phyloP scores from a whole-genome alignment of 2,113 vertebrate species.

The Leucosticte australis region DNA sequence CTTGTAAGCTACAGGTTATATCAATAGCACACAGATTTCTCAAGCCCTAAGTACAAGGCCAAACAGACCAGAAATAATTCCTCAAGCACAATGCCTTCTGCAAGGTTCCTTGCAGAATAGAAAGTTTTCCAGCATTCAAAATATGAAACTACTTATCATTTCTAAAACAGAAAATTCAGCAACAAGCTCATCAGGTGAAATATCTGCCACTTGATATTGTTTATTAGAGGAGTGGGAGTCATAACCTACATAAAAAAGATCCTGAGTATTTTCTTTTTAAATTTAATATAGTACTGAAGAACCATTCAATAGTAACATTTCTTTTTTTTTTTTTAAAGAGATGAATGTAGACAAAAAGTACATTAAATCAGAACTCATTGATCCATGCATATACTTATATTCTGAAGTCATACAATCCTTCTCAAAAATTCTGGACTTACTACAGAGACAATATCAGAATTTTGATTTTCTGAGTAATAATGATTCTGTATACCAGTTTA shows the following conservation, averaged over 20 bases:
- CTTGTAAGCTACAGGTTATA: neutral
- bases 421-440: neutral
- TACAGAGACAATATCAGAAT: neutral
- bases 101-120: neutral
- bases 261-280: neutral
- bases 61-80: neutral
- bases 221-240: neutral
- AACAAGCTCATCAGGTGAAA: neutral
- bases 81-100: neutral
- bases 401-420: neutral
- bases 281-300: neutral
- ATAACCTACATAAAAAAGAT: neutral
- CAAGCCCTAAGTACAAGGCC: accelerated
- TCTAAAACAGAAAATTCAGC: neutral
- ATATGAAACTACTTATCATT: neutral
- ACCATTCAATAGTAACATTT: neutral
- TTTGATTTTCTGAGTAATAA: neutral
- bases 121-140: neutral
- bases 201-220: neutral
- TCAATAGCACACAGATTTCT: neutral
- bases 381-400: accelerated
- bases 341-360: neutral
- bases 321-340: neutral
- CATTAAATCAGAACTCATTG: neutral
- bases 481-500: neutral